Conservation (phyloP, 2,113 vertebrate genomes). For the Dicerorhinus sumatrensis region DNA sequence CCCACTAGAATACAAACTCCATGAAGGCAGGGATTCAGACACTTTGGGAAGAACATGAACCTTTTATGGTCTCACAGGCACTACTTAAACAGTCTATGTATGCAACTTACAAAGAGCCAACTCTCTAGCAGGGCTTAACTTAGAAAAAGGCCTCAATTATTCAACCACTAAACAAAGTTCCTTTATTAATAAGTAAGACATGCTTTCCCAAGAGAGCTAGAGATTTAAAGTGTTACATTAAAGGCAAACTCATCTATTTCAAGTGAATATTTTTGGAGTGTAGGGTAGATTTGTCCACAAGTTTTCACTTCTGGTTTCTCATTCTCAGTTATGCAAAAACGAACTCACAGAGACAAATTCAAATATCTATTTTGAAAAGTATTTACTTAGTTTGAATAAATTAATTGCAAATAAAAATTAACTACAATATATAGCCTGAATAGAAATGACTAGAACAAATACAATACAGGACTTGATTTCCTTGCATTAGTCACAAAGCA, state of each 20-base stretch:
- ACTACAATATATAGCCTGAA: constrained; percentile 88
- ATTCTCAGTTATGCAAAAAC: constrained; percentile 67
- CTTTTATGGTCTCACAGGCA: neutral
- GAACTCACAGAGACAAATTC: constrained; percentile 78
- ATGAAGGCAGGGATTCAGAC: neutral
- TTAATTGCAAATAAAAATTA: constrained; percentile 92
- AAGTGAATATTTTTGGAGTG: neutral
- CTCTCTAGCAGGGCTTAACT: neutral
- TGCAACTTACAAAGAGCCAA: neutral
- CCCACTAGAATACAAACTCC: neutral
- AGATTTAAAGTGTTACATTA: neutral
- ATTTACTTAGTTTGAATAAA: constrained; percentile 91
- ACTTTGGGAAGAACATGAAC: neutral
- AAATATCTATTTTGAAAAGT: constrained; percentile 86
- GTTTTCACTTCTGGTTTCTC: constrained; percentile 52
- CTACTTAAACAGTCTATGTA: neutral
- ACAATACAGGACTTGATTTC: constrained; percentile 86
- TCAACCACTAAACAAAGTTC: constrained; percentile 3
- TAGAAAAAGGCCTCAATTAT: neutral
- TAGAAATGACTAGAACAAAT: constrained; percentile 89
- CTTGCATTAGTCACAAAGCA: constrained; percentile 86
- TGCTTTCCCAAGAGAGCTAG: constrained; percentile 22
- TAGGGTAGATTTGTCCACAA: neutral
- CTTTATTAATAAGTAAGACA: constrained; percentile 32
- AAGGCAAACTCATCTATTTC: constrained; percentile 18